A percentile compares a stretch with the other conserved stretches of the same genome.
Evolutionary conservation across 2,888 invertebrate species (phyloP).

Genomic region (Erynnis tages): DNA sequence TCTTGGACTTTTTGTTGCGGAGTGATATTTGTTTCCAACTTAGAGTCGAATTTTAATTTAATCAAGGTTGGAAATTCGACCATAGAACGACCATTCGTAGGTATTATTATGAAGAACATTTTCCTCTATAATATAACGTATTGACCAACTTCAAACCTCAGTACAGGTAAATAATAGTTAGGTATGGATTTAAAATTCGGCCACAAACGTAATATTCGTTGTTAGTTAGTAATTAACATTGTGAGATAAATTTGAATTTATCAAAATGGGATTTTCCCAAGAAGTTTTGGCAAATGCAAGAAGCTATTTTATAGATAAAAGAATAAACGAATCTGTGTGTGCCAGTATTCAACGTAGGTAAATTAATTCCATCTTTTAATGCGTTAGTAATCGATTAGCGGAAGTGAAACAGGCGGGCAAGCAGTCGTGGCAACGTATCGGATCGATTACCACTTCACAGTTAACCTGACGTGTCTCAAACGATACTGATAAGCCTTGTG

Average conservation of each 20-base stretch:
- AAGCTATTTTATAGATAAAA: no score
- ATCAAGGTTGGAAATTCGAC: no score
- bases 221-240: not conserved
- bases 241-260: not conserved
- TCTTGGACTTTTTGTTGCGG: no score
- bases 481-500: slow-evolving; percentile 1
- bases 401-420: slow-evolving; percentile 1
- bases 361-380: not conserved
- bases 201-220: not conserved
- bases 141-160: no score
- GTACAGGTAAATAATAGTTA: no score
- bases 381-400: slow-evolving; percentile 11
- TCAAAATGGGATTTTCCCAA: not conserved
- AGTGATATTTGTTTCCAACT: no score
- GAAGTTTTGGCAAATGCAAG: no score
- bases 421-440: slow-evolving; percentile 13
- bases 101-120: no score
- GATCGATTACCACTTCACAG: slow-evolving; percentile 20
- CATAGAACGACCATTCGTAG: no score
- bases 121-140: no score
- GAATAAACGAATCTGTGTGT: not conserved
- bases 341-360: not conserved
- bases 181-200: not conserved
- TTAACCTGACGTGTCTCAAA: slow-evolving; percentile 1
- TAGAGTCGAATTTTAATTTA: no score